Conservation (phyloP, 2,888 invertebrate species). For the Proisotoma minuta region DNA sequence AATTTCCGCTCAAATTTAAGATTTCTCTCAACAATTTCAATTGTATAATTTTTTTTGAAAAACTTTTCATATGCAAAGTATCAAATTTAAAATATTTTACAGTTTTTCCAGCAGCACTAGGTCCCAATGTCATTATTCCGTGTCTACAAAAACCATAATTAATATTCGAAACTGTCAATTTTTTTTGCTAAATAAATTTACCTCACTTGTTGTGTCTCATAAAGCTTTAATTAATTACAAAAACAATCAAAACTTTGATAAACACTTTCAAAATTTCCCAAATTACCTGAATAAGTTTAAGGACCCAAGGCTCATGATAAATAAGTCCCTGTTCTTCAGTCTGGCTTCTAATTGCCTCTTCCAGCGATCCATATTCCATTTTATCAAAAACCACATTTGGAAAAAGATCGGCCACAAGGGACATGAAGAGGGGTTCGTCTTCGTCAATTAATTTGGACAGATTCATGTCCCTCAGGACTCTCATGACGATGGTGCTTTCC, state of each 20-base stretch:
- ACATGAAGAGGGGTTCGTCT: constrained; percentile 95
- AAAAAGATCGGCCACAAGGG: constrained; percentile 89
- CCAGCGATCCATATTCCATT: constrained; percentile 81
- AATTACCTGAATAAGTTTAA: constrained; percentile 81
- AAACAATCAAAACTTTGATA: neutral
- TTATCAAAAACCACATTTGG: constrained; percentile 92
- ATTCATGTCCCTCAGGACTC: constrained; percentile 94
- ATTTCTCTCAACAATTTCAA: neutral
- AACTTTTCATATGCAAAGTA: neutral
- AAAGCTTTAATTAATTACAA: constrained; percentile 59
- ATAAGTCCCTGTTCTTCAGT: constrained; percentile 74
- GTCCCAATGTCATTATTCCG: constrained; percentile 93
- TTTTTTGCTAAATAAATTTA: constrained; percentile 1
- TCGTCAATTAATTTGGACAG: constrained; percentile 91
- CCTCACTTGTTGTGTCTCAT: constrained; percentile 89
- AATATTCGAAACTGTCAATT: neutral
- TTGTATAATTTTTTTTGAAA: neutral
- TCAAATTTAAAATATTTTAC: constrained; percentile 13
- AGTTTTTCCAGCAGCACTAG: constrained; percentile 91
- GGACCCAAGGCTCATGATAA: constrained; percentile 89
- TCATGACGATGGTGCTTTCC: constrained; percentile 94
- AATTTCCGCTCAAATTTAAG: neutral
- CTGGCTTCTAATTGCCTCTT: constrained; percentile 79
- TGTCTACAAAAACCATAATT: constrained; percentile 59
- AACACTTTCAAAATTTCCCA: neutral